Evolutionary conservation across 2,113 vertebrate species (phyloP), one percentile per base, ranked within the genome.

Genomic region (Piaya cayana): DNA sequence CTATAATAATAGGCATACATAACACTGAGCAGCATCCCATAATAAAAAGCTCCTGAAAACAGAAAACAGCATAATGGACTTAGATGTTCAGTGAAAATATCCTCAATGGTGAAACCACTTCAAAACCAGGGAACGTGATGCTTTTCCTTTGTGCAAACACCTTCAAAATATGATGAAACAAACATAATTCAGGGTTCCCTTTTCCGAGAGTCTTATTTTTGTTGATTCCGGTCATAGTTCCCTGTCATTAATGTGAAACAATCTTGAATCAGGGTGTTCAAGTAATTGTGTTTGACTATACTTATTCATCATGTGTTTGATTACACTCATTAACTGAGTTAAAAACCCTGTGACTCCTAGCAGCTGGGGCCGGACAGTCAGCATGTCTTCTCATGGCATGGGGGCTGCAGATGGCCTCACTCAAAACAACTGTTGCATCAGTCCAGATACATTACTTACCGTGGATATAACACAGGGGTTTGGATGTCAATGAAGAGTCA

Each of bases 371-470:
- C 16, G 78, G 52, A 7, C 23, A 25, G 15, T 8, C 3, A 1
- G 27, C 14, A 12, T 2, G 3, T 26, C 11, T 69, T 36, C 76
- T 42, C 12, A 12, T 1, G 2, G 18, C 22, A 3, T 11, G 0
- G 0, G 36, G 19, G 26, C 11, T 62, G 39, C 18, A 43, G 15
- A 8, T 12, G 45, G 21, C 14, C 26, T 18, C 21, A 4, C 17
- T 17, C n/a, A 29, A 72, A 86, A 26, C 23, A 74, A 15, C 27
- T 8, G 18, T n/a, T 50, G 42, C 13, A 7, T 29, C 23, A 6
- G 6, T 56, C 23, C n/a, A n/a, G 15, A 15, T n/a, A 22, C 32
- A 0, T 27, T 82, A 64, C 63, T 26, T 16, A 5, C n/a, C 27
- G 36, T 52, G 55, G 30, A 4, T 7, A 19, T 36, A 49, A 62